Conservation (phyloP, 2,888 invertebrate species). For the Diarsia rubi region DNA sequence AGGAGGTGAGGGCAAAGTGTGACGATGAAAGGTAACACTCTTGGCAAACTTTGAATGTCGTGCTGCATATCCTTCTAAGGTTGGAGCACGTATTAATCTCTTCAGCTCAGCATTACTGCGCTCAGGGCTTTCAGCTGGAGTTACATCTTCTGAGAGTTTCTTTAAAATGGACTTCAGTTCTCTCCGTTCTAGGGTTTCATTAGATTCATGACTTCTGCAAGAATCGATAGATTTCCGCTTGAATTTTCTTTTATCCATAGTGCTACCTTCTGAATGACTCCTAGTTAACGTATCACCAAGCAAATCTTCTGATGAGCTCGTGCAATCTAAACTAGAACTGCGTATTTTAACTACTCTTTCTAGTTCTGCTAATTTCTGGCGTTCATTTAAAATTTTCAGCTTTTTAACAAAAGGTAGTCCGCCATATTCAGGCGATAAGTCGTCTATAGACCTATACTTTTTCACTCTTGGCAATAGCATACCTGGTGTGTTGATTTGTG, state of each 20-base stretch:
- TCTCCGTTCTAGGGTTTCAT: constrained; percentile 95
- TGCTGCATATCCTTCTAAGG: constrained; percentile 96
- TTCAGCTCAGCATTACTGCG: constrained; percentile 91
- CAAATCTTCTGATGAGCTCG: constrained; percentile 91
- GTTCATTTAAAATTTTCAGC: constrained; percentile 96
- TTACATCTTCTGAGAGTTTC: constrained; percentile 94
- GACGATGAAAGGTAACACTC: constrained; percentile 96
- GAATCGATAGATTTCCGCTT: constrained; percentile 86
- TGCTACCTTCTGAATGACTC: constrained; percentile 95
- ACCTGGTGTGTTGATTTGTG: constrained; percentile 68
- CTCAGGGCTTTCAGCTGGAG: constrained; percentile 86
- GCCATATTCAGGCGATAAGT: constrained; percentile 96
- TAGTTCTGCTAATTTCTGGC: constrained; percentile 96
- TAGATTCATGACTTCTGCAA: constrained; percentile 89
- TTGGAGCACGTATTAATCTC: constrained; percentile 95
- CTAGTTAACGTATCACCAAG: constrained; percentile 92
- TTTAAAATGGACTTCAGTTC: constrained; percentile 96
- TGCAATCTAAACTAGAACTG: constrained; percentile 95
- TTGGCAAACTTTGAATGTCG: constrained; percentile 96
- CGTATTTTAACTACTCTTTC: constrained; percentile 94
- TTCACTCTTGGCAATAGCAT: constrained; percentile 89
- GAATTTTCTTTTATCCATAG: constrained; percentile 92
- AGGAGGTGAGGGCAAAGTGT: constrained; percentile 96
- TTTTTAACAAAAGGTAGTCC: constrained; percentile 97
- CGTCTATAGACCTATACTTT: constrained; percentile 96